These are phyloP conservation scores for Augiades crinisus DNA, from an alignment of 2,888 invertebrate species.

Conservation along the genomic window DNA sequence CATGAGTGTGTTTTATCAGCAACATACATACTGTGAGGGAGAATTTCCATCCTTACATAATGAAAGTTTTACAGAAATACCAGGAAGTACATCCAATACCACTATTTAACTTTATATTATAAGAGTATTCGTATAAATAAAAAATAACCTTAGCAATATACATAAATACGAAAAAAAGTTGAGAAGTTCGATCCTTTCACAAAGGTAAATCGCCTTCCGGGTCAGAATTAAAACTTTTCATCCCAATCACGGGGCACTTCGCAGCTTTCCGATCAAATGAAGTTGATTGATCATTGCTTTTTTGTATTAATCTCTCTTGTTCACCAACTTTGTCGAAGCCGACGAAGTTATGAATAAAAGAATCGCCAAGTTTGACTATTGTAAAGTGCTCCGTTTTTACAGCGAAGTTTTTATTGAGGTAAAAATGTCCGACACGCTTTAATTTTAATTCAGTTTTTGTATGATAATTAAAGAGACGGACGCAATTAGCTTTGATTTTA, in stretches of 20 bases:
- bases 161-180: too few species aligned
- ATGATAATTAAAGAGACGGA: too few species aligned
- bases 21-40: too few species aligned
- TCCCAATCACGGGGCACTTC: constrained; percentile 17
- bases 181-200: too few species aligned
- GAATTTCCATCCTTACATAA: too few species aligned
- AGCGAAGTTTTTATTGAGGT: constrained; percentile 8
- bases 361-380: constrained; percentile 9
- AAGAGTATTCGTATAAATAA: too few species aligned
- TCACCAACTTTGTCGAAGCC: constrained; percentile 6
- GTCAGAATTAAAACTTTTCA: constrained; percentile 15
- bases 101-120: too few species aligned
- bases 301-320: constrained; percentile 20
- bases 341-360: constrained; percentile 21
- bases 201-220: not conserved
- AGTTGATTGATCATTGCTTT: constrained; percentile 49
- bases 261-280: constrained; percentile 41
- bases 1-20: too few species aligned
- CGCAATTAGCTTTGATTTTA: too few species aligned
- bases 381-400: constrained; percentile 17
- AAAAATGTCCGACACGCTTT: not conserved
- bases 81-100: too few species aligned
- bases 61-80: too few species aligned
- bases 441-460: not conserved
- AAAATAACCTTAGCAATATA: too few species aligned